Conservation (phyloP, 2,797 vertebrate genomes). For the Smutsia temminckii region DNA sequence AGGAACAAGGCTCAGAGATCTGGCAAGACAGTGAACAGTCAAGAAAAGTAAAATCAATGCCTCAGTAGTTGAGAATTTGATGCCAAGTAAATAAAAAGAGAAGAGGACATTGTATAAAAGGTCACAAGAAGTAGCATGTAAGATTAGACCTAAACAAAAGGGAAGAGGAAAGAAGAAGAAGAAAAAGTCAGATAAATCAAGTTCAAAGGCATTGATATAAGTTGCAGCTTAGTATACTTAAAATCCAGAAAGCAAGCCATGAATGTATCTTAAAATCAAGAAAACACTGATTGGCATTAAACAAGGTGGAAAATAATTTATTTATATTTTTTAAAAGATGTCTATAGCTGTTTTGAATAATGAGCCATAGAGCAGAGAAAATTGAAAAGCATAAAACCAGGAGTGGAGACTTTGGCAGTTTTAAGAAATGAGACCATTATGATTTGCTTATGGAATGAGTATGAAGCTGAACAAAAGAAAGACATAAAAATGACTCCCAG, state of each 20-base stretch:
- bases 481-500: background rate
- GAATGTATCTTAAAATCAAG: background rate
- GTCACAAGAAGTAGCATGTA: background rate
- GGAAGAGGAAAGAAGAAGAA: background rate
- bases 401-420: background rate
- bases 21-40: background rate
- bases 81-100: background rate
- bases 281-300: background rate
- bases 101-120: background rate
- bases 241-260: background rate
- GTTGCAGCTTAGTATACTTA: background rate
- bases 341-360: background rate
- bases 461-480: background rate
- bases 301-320: background rate
- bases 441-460: background rate
- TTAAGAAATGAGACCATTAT: background rate
- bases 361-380: background rate
- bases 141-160: background rate
- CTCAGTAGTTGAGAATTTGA: background rate
- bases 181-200: background rate
- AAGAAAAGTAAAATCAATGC: background rate
- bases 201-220: background rate
- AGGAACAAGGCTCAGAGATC: background rate
- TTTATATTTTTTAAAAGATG: background rate
- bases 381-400: background rate